Percentiles rank a stretch among this genome's conserved stretches.
phyloP scores from a whole-genome alignment of 2,797 vertebrate genomes.

The Cryptoprocta ferox region DNA sequence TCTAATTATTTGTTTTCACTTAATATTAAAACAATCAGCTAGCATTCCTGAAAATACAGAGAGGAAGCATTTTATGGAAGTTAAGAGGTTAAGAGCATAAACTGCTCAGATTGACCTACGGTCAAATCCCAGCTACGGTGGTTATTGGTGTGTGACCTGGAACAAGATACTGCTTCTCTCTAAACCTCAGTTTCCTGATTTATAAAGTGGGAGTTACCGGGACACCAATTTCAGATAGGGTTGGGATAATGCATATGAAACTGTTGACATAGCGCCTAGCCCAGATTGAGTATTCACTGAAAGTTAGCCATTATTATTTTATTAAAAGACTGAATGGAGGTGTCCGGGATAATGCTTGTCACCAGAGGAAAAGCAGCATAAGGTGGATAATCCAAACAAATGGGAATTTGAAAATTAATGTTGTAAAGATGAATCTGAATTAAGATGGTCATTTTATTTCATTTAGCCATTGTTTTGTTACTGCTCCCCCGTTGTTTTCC shows the following conservation, averaged over 20 bases:
- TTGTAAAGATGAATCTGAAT: not conserved
- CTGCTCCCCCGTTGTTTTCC: not conserved
- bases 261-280: not conserved
- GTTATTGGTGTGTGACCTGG: constrained; percentile 7
- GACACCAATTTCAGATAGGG: not conserved
- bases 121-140: not conserved
- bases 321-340: constrained; percentile 48
- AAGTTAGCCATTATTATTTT: constrained; percentile 59
- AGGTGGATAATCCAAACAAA: constrained; percentile 19
- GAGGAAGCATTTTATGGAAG: not conserved
- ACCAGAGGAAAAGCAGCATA: not conserved
- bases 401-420: constrained; percentile 44
- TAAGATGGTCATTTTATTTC: not conserved
- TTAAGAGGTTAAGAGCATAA: not conserved
- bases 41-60: constrained; percentile 36
- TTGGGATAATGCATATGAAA: not conserved
- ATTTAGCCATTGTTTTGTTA: constrained; percentile 29
- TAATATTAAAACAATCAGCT: constrained; percentile 41
- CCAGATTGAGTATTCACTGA: constrained; percentile 6
- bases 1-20: constrained; percentile 58
- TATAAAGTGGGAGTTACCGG: not conserved
- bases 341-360: constrained; percentile 39
- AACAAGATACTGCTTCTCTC: not conserved
- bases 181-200: constrained; percentile 35
- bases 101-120: not conserved